These are phyloP conservation scores for Deroplatys truncata DNA, from an alignment of 2,888 invertebrate species.

Conservation along the genomic window DNA sequence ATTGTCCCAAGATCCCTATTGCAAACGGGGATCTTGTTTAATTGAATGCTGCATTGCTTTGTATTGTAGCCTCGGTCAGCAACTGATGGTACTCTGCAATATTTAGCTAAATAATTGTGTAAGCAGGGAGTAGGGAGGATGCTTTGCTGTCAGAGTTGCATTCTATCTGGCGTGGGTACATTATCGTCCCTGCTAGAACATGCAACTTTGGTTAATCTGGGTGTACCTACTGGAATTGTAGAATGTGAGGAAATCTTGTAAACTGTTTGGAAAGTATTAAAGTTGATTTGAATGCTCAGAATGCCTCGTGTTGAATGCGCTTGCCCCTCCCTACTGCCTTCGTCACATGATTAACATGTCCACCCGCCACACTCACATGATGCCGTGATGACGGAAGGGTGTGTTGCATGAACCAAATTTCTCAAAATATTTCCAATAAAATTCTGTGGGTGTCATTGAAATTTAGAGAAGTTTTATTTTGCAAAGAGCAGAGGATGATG, in stretches of 20 bases:
- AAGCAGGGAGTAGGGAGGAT: conserved; percentile 33
- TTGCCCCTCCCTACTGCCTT: conserved; percentile 34
- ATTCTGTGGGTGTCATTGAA: conserved; percentile 19
- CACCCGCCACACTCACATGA: conserved; percentile 33
- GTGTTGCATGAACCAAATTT: conserved; percentile 34
- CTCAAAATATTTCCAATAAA: conserved; percentile 20
- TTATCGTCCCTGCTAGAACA: background rate
- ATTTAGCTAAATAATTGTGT: conserved; percentile 29
- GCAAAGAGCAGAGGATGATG: conserved; percentile 17
- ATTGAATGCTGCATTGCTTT: background rate
- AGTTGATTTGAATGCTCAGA: conserved; percentile 32
- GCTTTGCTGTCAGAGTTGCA: conserved; percentile 23
- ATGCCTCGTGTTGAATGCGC: conserved; percentile 32
- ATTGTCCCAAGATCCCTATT: background rate
- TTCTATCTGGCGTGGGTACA: background rate
- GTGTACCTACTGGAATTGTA: conserved; percentile 30
- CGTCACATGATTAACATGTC: conserved; percentile 34
- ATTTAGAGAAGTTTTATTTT: conserved; percentile 7
- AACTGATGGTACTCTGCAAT: conserved; percentile 1
- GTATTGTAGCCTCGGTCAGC: background rate
- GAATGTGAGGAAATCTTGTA: conserved; percentile 30
- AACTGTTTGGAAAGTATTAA: conserved; percentile 30
- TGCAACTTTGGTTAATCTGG: conserved; percentile 14
- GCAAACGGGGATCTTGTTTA: background rate
- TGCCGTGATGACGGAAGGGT: conserved; percentile 31